phyloP scores from a whole-genome alignment of 2,113 vertebrate species.

The Tragelaphus buxtoni region DNA sequence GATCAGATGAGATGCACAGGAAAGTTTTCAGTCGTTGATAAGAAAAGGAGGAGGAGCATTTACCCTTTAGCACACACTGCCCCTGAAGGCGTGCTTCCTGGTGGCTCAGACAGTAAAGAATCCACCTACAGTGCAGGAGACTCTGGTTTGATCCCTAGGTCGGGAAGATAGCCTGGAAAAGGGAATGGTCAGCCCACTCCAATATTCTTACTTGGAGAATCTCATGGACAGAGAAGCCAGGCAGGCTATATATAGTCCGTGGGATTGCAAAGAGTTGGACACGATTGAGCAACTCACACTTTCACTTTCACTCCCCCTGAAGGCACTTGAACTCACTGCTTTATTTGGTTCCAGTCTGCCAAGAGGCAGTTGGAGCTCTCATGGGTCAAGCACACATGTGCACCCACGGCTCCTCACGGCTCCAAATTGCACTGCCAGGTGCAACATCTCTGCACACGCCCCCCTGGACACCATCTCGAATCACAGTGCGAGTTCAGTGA shows the following conservation, averaged over 20 bases:
- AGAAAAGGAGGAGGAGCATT: background rate
- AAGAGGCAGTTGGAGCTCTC: too few species aligned
- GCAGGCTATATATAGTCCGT: background rate
- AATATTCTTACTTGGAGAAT: background rate
- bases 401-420: fast-evolving
- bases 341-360: background rate
- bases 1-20: background rate
- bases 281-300: background rate
- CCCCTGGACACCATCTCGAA: background rate
- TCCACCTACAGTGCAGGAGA: background rate
- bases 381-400: background rate
- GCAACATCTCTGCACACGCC: background rate
- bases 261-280: background rate
- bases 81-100: background rate
- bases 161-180: background rate
- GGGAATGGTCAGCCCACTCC: background rate
- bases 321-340: background rate
- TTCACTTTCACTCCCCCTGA: background rate
- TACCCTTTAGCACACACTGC: background rate
- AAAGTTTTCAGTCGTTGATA: background rate
- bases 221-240: background rate
- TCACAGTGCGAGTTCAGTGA: background rate
- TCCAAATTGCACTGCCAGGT: fast-evolving
- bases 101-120: background rate
- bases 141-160: background rate